Base-by-base conservation (phyloP, 1,140 invertebrate species). In the Cecropterus lyciades region DNA sequence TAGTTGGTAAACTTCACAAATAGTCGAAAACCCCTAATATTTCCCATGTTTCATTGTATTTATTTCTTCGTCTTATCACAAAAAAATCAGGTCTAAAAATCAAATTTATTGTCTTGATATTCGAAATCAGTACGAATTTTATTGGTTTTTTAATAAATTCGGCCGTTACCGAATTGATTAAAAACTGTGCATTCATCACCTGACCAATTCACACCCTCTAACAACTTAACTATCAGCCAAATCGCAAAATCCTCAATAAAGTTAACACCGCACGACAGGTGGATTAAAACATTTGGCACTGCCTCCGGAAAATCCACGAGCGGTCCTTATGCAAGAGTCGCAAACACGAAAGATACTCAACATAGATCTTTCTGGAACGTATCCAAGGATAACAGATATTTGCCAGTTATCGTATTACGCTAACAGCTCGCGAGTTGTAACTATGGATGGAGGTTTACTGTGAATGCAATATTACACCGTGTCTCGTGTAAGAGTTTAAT, bases 321-420 rank as follows among this genome's bases (percentile, higher is more conserved):
- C 9, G 14, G 24, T 46, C 56, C 56, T 48, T 48, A 60, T 60
- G 71, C 67, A 67, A 64, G 57, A 53, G 46, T 65, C 59, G 59
- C 63, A 43, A 69, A 63, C 66, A 56, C 67, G 53, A 64, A 64
- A 70, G 63, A 55, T 52, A 20, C 53, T n/a, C 37, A 9, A 30
- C 15, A 40, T 16, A 59, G 49, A 66, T 49, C 67, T 65, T 55
- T 60, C 53, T 73, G 71, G 71, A 65, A 15, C 20, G 45, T 14
- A 30, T 73, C 71, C 71, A 73, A 63, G 59, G 64, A 70, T 70
- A 62, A 51, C 49, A 59, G 63, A 67, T 70, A 65, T 46, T 62
- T 40, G 46, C 46, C 17, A 10, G 57, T 51, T 51, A 62, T 49
- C 57, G 57, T 17, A 62, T 27, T 40, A 51, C 57, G 27, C 45